Conservation (phyloP, 2,797 vertebrate species). For the Sibirionetta formosa region DNA sequence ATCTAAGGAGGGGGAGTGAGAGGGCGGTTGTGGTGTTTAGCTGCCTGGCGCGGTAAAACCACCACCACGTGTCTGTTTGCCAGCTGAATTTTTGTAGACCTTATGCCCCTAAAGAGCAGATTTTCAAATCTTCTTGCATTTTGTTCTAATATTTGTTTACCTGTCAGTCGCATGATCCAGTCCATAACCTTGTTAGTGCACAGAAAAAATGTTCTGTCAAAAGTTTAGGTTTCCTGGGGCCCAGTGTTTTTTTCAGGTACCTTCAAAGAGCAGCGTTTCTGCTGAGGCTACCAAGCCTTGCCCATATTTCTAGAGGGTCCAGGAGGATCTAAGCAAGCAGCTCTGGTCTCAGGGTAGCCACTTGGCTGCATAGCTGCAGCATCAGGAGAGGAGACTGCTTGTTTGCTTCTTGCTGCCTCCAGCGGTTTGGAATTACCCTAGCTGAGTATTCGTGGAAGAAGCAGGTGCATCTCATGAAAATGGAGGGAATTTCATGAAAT, state of each 20-base stretch:
- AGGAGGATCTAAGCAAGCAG: not conserved
- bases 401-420: accelerated
- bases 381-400: not conserved
- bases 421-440: not conserved
- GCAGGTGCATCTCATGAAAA: not conserved
- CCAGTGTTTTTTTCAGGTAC: not conserved
- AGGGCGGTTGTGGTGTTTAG: no score
- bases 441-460: not conserved
- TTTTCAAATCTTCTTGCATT: not conserved
- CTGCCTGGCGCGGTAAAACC: no score
- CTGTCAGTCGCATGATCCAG: accelerated
- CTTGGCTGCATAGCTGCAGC: not conserved
- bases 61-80: not conserved
- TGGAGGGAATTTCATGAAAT: not conserved
- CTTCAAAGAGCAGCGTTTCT: not conserved
- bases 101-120: not conserved
- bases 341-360: not conserved
- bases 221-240: not conserved
- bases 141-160: not conserved
- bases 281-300: not conserved
- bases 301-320: accelerated
- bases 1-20: no score
- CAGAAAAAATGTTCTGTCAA: not conserved
- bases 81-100: not conserved
- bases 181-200: not conserved